These are phyloP conservation scores for Porphyrio hochstetteri DNA, from an alignment of 2,113 vertebrate genomes.

Conservation along the genomic window DNA sequence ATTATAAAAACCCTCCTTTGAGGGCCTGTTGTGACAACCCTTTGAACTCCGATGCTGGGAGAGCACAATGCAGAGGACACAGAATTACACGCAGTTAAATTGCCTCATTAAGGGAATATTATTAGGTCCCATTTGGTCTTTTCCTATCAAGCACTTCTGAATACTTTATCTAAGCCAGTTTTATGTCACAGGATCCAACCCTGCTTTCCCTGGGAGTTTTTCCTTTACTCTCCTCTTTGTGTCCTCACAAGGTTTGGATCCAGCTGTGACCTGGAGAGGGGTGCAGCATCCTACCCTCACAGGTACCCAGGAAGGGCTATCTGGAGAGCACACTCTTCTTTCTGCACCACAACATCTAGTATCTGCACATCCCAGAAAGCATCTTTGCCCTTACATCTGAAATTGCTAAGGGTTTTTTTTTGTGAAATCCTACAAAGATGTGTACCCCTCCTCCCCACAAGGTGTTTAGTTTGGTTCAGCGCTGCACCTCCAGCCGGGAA, in stretches of 20 bases:
- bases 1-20: constrained; percentile 28
- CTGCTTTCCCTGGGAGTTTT: not conserved
- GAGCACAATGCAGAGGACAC: constrained; percentile 20
- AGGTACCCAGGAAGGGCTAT: not conserved
- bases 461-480: not conserved
- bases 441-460: accelerated
- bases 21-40: constrained; percentile 50
- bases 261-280: not conserved
- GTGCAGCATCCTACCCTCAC: not conserved
- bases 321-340: not conserved
- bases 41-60: constrained; percentile 47
- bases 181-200: not conserved
- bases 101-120: constrained; percentile 45
- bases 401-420: not conserved
- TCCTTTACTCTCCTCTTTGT: not conserved
- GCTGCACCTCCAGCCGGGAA: not conserved
- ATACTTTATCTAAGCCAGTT: constrained; percentile 1
- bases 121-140: not conserved
- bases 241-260: not conserved
- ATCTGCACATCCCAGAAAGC: not conserved
- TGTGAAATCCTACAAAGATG: not conserved
- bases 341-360: not conserved
- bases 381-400: not conserved
- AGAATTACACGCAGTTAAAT: constrained; percentile 45
- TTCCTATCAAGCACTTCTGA: constrained; percentile 3